These are phyloP conservation scores for Calyptomena viridis DNA, from an alignment of 2,113 vertebrate genomes.

Conservation along the genomic window DNA sequence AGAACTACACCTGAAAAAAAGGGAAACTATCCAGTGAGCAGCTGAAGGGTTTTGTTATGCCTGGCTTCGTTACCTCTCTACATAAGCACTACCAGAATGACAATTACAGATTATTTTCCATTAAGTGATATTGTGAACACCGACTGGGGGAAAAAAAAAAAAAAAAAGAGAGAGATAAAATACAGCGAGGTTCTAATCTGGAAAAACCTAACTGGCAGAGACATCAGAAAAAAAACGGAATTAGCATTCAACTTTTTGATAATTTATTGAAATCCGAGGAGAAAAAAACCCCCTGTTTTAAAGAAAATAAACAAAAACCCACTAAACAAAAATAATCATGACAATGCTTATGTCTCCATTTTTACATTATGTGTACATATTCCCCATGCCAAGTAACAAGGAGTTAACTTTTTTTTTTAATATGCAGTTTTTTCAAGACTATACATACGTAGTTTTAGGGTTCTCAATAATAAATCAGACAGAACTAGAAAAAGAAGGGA, in stretches of 20 bases:
- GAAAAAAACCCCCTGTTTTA: background rate
- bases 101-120: background rate
- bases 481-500: background rate
- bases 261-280: background rate
- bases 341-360: background rate
- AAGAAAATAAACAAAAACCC: background rate
- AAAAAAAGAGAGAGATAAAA: background rate
- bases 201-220: background rate
- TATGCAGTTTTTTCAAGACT: background rate
- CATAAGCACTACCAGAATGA: background rate
- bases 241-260: background rate
- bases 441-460: background rate
- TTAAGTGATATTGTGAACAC: background rate
- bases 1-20: background rate
- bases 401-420: background rate
- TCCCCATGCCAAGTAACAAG: background rate
- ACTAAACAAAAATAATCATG: background rate
- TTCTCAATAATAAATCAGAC: background rate
- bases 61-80: background rate
- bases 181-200: background rate
- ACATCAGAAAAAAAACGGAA: background rate
- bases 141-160: background rate
- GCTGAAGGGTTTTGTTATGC: background rate
- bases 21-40: background rate
- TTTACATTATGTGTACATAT: background rate